These are phyloP conservation scores for Eucera pruinosa DNA, from an alignment of 2,888 invertebrate species.

Conservation along the genomic window DNA sequence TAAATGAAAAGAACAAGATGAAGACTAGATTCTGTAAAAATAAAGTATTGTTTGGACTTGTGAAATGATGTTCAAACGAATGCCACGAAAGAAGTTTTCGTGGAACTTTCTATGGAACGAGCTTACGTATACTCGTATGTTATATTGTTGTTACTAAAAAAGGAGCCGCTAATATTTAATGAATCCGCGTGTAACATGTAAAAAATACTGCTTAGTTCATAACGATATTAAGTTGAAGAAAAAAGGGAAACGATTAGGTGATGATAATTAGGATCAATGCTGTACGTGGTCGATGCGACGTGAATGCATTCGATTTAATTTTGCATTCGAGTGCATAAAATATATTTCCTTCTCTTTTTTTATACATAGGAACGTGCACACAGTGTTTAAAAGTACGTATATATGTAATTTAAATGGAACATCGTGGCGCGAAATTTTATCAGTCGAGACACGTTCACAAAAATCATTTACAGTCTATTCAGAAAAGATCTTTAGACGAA, in stretches of 20 bases:
- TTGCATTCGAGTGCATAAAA: constrained; percentile 8
- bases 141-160: constrained; percentile 67
- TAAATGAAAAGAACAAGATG: no score
- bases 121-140: constrained; percentile 74
- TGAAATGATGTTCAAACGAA: constrained; percentile 45
- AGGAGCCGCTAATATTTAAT: constrained; percentile 67
- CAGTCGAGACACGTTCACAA: neutral
- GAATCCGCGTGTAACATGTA: constrained; percentile 58
- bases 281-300: neutral
- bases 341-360: neutral
- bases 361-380: constrained; percentile 30
- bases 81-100: constrained; percentile 38
- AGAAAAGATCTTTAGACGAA: neutral
- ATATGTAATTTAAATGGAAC: neutral
- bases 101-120: constrained; percentile 66
- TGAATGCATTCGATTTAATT: constrained; percentile 22
- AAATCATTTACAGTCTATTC: neutral
- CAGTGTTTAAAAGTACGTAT: constrained; percentile 31
- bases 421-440: constrained; percentile 12
- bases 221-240: constrained; percentile 41
- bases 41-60: constrained; percentile 66
- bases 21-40: constrained; percentile 6
- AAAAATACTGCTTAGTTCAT: constrained; percentile 63
- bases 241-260: neutral
- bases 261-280: neutral